phyloP scores from a whole-genome alignment of 2,113 vertebrate genomes.

The Mola mola region DNA sequence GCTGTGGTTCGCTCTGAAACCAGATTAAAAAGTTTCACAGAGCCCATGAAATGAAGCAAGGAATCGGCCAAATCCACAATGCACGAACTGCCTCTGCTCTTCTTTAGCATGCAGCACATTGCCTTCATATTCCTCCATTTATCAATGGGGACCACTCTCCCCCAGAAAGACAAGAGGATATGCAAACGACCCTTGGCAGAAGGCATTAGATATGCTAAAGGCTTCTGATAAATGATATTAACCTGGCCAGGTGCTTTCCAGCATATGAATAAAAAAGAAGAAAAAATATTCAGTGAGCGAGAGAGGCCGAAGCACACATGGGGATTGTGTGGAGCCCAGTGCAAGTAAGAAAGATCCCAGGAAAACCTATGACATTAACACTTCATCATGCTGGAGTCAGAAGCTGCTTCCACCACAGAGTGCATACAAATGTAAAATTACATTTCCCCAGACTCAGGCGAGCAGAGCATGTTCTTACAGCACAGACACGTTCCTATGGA shows the following conservation, averaged over 20 bases:
- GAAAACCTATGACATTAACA: conserved; percentile 40
- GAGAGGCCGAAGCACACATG: not conserved
- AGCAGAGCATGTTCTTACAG: conserved; percentile 38
- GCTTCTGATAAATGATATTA: conserved; percentile 69
- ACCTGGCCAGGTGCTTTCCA: conserved; percentile 57
- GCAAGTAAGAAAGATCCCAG: conserved; percentile 20
- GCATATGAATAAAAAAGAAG: conserved; percentile 50
- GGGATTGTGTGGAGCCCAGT: not conserved
- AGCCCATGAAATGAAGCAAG: conserved; percentile 2
- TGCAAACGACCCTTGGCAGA: conserved; percentile 73
- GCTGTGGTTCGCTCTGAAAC: too few relatives aligned
- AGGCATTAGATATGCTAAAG: conserved; percentile 74
- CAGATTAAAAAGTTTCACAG: too few relatives aligned
- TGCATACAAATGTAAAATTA: conserved; percentile 69
- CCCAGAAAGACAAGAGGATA: conserved; percentile 66
- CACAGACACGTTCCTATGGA: conserved; percentile 37
- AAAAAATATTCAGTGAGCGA: conserved; percentile 28
- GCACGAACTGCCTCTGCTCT: not conserved
- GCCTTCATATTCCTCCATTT: conserved; percentile 38
- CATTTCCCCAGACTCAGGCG: conserved; percentile 49
- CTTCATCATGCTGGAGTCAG: conserved; percentile 41
- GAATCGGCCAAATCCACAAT: conserved; percentile 14
- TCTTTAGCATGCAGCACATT: conserved; percentile 33
- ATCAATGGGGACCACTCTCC: conserved; percentile 35
- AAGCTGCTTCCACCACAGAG: conserved; percentile 25